Evolutionary conservation across 2,888 invertebrate species (phyloP).

Genomic region (Nymphalis c-album): DNA sequence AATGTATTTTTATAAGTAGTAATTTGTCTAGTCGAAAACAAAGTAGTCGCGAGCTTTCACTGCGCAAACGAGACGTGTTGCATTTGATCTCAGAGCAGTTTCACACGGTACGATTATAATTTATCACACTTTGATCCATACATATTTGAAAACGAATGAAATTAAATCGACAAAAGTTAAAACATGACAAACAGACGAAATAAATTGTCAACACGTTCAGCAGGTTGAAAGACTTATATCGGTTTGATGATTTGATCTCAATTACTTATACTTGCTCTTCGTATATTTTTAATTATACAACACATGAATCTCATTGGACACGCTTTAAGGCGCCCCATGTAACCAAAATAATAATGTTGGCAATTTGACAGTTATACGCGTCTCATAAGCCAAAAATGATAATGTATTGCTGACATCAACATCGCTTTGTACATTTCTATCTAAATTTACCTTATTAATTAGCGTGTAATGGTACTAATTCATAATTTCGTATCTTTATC

Average conservation of each 20-base stretch:
- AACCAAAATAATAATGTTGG: constrained; percentile 20
- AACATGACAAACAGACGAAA: no score
- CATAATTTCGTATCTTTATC: neutral
- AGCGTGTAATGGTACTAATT: neutral
- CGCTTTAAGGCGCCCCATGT: constrained; percentile 17
- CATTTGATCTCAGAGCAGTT: no score
- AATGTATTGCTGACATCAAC: constrained; percentile 16
- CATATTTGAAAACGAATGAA: no score
- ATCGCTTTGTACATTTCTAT: constrained; percentile 9
- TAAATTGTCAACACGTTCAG: no score
- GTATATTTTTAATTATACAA: neutral
- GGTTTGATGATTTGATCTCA: neutral
- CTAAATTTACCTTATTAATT: constrained; percentile 5
- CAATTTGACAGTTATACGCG: constrained; percentile 15
- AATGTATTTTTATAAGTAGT: no score
- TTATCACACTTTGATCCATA: no score
- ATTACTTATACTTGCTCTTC: neutral
- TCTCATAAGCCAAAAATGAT: constrained; percentile 16
- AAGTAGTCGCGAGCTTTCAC: no score
- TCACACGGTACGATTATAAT: no score
- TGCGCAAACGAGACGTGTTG: no score
- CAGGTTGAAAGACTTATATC: neutral
- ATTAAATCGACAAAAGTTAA: no score
- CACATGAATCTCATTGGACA: neutral
- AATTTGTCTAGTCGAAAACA: no score